Evolutionary conservation across 2,888 invertebrate species (phyloP), one percentile per base, ranked within the genome.

Genomic region (Torymus texanus): DNA sequence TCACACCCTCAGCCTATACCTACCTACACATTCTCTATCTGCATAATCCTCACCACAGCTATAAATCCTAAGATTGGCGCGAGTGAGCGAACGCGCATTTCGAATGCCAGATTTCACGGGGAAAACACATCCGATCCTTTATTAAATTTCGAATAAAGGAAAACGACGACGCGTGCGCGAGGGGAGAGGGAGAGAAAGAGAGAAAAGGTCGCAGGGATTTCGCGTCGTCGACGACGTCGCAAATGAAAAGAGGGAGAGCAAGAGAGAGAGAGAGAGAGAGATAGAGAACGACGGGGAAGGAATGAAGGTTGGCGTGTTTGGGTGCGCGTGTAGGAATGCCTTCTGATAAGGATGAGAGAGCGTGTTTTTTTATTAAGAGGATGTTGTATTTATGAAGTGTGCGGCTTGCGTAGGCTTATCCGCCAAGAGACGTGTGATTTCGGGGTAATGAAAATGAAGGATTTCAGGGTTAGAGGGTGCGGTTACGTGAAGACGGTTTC

Each of bases 61-160:
- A 41, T 41, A 41, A 41, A 41, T 41, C 41, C 41, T 8, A 41
- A 41, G 41, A 41, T 41, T 41, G 41, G 41, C 41, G 41, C 41
- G 41, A 41, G 41, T 2, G 21, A 41, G 8, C 8, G 41, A 41
- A 8, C 41, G 8, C 41, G 41, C 41, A 8, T 41, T 41, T 41
- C 41, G 41, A 11, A n/a, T 59, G 62, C 29, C 51, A 55, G 61
- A 66, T 66, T 65, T 63, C 29, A 14, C 24, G 13, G 24, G 58
- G 16, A 74, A 79, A 74, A 79, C 75, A 71, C 75, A 66, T 61
- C 66, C 29, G 61, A 66, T 70, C 55, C 63, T 75, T 75, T 79
- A 79, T 75, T 79, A 75, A 79, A 79, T 79, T 79, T 79, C 71
- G 51, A 71, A 79, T 75, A 75, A 79, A 79, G 53, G 53, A 70